Conservation (phyloP, 2,888 invertebrate species). For the Athripsodes cinereus region DNA sequence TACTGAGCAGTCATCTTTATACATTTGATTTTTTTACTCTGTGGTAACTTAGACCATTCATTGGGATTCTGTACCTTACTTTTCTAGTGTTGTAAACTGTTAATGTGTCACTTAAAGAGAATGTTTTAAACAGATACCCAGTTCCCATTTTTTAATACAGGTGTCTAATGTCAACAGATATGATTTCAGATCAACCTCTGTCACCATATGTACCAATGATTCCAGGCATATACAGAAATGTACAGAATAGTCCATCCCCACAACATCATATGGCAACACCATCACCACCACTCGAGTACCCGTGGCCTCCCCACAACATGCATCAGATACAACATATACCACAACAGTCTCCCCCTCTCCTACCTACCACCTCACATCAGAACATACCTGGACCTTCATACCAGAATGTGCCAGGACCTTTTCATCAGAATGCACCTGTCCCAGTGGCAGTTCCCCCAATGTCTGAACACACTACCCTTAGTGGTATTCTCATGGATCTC, state of each 20-base stretch:
- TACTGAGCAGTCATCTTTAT: too few species aligned
- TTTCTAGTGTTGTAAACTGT: too few species aligned
- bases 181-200: constrained; percentile 32
- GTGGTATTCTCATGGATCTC: constrained; percentile 20
- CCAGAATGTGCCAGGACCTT: neutral
- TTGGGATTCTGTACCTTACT: too few species aligned
- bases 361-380: neutral
- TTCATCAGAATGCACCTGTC: neutral
- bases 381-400: neutral
- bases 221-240: constrained; percentile 12
- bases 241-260: constrained; percentile 25
- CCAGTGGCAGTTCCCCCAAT: neutral
- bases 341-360: neutral
- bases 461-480: constrained; percentile 13
- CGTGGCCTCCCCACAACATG: constrained; percentile 24
- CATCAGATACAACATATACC: constrained; percentile 5
- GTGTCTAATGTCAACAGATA: too few species aligned
- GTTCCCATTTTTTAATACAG: too few species aligned
- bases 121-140: too few species aligned
- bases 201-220: constrained; percentile 30
- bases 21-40: too few species aligned
- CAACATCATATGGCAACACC: constrained; percentile 26
- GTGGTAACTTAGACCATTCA: too few species aligned
- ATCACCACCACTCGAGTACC: constrained; percentile 22
- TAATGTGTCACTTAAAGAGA: too few species aligned